Evolutionary conservation across 64 coral and sea anemone species (phyloP).

Genomic region (Orbicella faveolata): DNA sequence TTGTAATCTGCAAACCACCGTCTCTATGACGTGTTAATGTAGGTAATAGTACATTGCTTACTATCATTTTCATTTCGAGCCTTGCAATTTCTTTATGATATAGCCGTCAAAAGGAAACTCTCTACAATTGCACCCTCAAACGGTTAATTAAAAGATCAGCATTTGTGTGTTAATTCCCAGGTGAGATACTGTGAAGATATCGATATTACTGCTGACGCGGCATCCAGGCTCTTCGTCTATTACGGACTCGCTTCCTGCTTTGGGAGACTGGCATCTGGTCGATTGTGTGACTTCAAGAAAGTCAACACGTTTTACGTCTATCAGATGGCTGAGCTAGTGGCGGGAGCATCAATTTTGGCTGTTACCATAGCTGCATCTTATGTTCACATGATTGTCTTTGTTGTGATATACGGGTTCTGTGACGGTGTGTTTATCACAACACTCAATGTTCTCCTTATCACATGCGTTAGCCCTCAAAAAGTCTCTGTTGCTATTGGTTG

Average conservation of each 20-base stretch:
- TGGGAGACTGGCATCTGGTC: slow-evolving; percentile 29
- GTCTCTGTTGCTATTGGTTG: slow-evolving; percentile 1
- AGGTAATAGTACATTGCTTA: neutral
- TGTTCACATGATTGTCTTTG: slow-evolving; percentile 39
- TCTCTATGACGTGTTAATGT: neutral
- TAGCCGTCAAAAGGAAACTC: too few species aligned
- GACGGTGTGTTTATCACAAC: slow-evolving; percentile 40
- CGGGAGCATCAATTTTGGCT: neutral
- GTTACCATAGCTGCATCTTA: slow-evolving; percentile 36
- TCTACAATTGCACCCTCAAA: too few species aligned
- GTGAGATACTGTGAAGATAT: slow-evolving; percentile 45
- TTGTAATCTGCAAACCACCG: too few species aligned
- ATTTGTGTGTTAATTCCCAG: neutral
- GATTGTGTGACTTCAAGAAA: slow-evolving; percentile 28
- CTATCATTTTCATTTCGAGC: neutral
- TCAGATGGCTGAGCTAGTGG: slow-evolving; percentile 20
- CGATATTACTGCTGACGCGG: slow-evolving; percentile 13
- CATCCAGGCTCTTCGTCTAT: slow-evolving; percentile 41
- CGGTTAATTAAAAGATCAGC: too few species aligned
- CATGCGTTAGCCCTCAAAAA: slow-evolving; percentile 10
- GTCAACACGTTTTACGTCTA: slow-evolving; percentile 32
- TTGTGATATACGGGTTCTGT: slow-evolving; percentile 33
- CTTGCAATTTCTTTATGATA: neutral
- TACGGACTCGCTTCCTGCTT: slow-evolving; percentile 33
- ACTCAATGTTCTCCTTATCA: slow-evolving; percentile 4